Conservation (phyloP, 2,113 vertebrate species). For the Dicerorhinus sumatrensis region DNA sequence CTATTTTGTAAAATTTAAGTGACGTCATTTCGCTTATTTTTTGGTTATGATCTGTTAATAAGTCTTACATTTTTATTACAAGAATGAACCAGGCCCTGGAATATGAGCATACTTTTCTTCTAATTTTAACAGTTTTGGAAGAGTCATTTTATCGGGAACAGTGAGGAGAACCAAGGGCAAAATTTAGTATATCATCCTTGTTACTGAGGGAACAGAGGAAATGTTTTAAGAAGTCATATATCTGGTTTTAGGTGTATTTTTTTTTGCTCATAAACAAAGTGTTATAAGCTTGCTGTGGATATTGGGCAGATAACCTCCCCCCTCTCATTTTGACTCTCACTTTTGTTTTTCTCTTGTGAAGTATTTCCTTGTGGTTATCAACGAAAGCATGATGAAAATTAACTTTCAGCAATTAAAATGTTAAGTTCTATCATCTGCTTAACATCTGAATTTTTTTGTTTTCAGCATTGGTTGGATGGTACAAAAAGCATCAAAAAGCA, state of each 20-base stretch:
- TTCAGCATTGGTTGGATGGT: slow-evolving; percentile 98
- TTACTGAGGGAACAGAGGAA: neutral
- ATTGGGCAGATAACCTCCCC: neutral
- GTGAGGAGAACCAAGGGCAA: neutral
- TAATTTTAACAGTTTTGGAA: slow-evolving; percentile 28
- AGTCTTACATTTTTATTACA: slow-evolving; percentile 43
- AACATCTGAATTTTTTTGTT: slow-evolving; percentile 51
- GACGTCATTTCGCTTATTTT: slow-evolving; percentile 11
- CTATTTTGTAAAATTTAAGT: neutral
- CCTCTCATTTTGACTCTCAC: neutral
- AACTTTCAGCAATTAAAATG: slow-evolving; percentile 50
- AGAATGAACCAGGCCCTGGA: neutral
- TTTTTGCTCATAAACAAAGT: neutral
- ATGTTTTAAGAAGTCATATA: neutral
- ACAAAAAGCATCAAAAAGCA: slow-evolving; percentile 99
- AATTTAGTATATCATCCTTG: neutral
- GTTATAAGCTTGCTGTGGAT: neutral
- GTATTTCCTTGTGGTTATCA: slow-evolving; percentile 25
- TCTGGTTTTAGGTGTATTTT: neutral
- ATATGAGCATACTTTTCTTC: neutral
- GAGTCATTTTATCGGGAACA: neutral
- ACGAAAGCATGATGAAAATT: neutral
- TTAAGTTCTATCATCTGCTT: neutral
- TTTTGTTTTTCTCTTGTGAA: slow-evolving; percentile 8
- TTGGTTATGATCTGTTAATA: neutral